Base-by-base conservation (phyloP, 2,888 invertebrate genomes). In the Congeria kusceri region DNA sequence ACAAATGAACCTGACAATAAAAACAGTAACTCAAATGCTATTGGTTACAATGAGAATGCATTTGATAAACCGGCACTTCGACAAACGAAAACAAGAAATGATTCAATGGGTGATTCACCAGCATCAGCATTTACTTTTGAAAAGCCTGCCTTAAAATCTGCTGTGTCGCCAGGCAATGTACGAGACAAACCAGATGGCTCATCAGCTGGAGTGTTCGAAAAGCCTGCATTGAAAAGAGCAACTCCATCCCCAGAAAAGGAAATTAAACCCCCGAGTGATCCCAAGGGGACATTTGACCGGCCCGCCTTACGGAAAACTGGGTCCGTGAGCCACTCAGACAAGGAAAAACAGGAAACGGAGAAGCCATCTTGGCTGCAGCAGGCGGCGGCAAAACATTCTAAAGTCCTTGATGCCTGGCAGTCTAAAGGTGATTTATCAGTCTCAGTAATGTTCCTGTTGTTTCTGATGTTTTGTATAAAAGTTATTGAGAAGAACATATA, bases 401-500 rank as follows among this genome's bases (percentile, higher is more conserved):
- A 85, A 63, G 85, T 76, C 59, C 57, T 82, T 20, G 84, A 83
- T 32, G 72, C 59, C 20, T 32, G 83, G 3, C 77, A 84, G 23
- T 29, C 82, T n/a, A 84, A 87, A 86, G 87, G 87, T 87, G 68
- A 53, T n/a, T n/a, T n/a, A n/a, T n/a, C n/a, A n/a, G n/a, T 39
- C 1, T 39, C 53, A n/a, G 25, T 18, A 2, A 53, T 53, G 20
- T 53, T 2, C 53, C 18, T 53, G 25, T 5, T 53, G 20, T 5
- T 53, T 53, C n/a, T 20, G 53, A 9, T 20, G 39, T 11, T 39
- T 1, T 3, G 9, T 15, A 39, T 15, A 39, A 39, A 39, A 39
- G 13, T 39, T 3, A n/a, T n/a, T n/a, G n/a, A n/a, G n/a, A n/a
- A n/a, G n/a, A n/a, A n/a, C n/a, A n/a, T n/a, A n/a, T n/a, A n/a